These are phyloP conservation scores for Ophion ellenae DNA, from an alignment of 2,888 invertebrate genomes.

Conservation along the genomic window DNA sequence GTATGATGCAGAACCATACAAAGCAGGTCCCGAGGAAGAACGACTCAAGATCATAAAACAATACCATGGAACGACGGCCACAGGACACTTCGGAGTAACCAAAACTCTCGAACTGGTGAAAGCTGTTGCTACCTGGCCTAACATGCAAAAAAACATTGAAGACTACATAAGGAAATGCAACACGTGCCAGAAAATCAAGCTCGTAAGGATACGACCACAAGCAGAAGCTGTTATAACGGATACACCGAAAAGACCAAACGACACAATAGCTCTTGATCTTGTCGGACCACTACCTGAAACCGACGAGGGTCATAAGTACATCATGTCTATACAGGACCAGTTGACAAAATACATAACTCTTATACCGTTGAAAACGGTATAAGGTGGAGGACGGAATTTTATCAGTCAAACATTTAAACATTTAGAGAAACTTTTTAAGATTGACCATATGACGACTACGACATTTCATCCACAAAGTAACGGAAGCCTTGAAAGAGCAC, in stretches of 20 bases:
- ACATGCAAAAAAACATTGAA: too few relatives aligned
- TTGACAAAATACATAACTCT: conserved; percentile 12
- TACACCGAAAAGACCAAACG: too few relatives aligned
- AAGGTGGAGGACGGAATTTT: too few relatives aligned
- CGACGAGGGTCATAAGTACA: too few relatives aligned
- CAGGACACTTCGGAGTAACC: background rate
- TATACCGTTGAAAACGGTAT: conserved; percentile 18
- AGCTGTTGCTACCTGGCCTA: too few relatives aligned
- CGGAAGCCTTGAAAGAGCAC: conserved; percentile 14
- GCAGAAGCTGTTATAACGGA: too few relatives aligned
- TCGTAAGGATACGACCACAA: too few relatives aligned
- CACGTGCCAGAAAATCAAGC: too few relatives aligned
- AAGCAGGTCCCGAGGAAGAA: background rate
- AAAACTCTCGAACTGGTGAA: too few relatives aligned
- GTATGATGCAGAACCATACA: background rate
- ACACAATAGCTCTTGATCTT: too few relatives aligned
- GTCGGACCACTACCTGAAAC: background rate
- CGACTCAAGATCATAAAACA: background rate
- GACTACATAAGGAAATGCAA: too few relatives aligned
- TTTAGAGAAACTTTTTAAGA: conserved; percentile 21
- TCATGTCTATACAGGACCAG: too few relatives aligned
- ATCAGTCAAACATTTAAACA: background rate
- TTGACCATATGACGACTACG: conserved; percentile 13
- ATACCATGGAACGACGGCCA: conserved; percentile 1
- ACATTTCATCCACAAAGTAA: conserved; percentile 25